These are phyloP conservation scores for Empidonax traillii DNA, from an alignment of 2,113 vertebrate species.

Conservation along the genomic window DNA sequence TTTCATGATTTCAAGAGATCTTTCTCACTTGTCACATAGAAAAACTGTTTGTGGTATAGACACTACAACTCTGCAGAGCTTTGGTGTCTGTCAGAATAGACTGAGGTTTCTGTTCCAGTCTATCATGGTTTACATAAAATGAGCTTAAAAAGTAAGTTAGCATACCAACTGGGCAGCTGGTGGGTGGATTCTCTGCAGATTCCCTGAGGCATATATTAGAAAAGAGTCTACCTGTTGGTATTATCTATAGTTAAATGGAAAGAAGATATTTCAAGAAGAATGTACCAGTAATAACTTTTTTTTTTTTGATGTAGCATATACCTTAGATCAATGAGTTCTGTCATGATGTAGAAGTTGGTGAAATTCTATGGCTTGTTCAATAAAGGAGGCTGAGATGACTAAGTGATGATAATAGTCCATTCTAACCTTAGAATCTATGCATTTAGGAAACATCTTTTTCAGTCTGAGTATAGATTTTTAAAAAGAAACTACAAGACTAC, in stretches of 20 bases:
- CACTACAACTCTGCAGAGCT: neutral
- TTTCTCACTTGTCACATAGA: neutral
- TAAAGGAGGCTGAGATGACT: neutral
- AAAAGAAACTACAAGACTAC: neutral
- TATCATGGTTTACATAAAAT: neutral
- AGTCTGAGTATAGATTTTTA: neutral
- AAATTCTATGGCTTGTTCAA: neutral
- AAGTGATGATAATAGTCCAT: neutral
- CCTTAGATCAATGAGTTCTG: neutral
- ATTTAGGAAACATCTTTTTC: neutral
- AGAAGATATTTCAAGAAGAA: neutral
- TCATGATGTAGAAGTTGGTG: neutral
- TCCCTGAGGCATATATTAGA: neutral
- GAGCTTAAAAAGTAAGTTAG: neutral
- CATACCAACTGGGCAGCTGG: neutral
- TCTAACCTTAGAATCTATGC: neutral
- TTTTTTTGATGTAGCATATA: neutral
- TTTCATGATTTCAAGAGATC: neutral
- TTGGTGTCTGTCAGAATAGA: neutral
- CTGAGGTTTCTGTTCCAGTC: neutral
- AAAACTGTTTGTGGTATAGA: neutral
- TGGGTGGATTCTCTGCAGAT: neutral
- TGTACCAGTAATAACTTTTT: neutral
- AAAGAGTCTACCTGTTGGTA: neutral
- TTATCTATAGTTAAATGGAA: neutral